Base-by-base conservation (phyloP, 1,140 invertebrate genomes). In the Euwallacea fornicatus region DNA sequence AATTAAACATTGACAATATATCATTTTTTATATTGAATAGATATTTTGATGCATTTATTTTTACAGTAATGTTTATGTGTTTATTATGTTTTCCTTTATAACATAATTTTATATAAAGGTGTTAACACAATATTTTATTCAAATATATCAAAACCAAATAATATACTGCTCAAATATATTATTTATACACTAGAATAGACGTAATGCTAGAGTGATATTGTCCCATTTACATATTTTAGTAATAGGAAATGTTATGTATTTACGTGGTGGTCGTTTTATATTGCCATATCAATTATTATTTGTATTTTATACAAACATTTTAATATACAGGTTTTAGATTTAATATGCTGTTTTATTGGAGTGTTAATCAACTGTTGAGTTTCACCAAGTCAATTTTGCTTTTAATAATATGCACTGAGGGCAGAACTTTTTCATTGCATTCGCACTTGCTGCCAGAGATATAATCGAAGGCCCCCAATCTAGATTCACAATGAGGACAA, bases 401-500 rank as follows among this genome's bases (percentile, higher is more conserved):
- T 76, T 77, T 81, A 41, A 82, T 78, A 41, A 83, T 60, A 73
- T 83, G 81, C n/a, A 82, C 75, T 64, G 81, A 73, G 64, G 83
- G 83, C 41, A 83, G 66, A 42, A 83, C 73, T 70, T 72, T 75
- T 55, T 74, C 54, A 9, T 76, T 76, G 75, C 84, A 85, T 13
- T 72, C 47, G 68, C 85, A 86, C 72, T 84, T 81, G 13, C 66
- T 68, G 21, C 84, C 83, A 60, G 81, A 78, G 0, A 86, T 78
- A 77, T 84, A 86, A 77, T 85, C 83, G 76, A 84, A 85, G 9
- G 83, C 82, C 6, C 85, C 85, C 15, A 86, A 74, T 66, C 83
- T 74, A 21, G 76, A 77, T 44, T 79, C 73, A 70, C 85, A 86
- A 41, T 79, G 74, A 10, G 82, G 83, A 75, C 85, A 86, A 60